These are phyloP conservation scores for Drosophila prolongata DNA, from an alignment of 2,888 invertebrate species.

Conservation along the genomic window DNA sequence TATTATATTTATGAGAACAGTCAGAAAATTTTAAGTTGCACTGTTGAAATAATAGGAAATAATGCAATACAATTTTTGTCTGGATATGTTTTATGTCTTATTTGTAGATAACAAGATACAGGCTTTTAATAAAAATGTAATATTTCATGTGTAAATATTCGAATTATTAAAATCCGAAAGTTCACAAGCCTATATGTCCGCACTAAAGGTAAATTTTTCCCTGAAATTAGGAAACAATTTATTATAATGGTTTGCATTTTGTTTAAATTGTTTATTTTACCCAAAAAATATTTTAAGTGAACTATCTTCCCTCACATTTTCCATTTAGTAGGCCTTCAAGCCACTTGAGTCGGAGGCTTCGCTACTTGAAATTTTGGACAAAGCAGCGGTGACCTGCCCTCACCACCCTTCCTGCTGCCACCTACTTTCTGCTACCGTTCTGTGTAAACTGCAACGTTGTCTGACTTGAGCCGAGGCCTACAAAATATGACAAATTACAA, in stretches of 20 bases:
- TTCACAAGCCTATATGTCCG: too few species aligned
- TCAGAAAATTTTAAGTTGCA: neutral
- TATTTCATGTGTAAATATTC: too few species aligned
- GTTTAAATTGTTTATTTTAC: too few species aligned
- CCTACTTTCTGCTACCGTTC: conserved; percentile 3
- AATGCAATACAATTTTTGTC: neutral
- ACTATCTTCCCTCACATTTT: conserved; percentile 42
- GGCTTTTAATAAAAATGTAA: too few species aligned
- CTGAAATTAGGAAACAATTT: too few species aligned
- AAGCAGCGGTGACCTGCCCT: conserved; percentile 39
- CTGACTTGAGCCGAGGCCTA: conserved; percentile 50
- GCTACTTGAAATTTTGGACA: conserved; percentile 73
- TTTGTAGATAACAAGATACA: too few species aligned
- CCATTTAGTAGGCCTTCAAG: conserved; percentile 71
- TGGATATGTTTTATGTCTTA: too few species aligned
- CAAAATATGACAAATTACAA: conserved; percentile 78
- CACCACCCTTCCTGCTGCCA: neutral
- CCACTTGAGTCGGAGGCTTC: conserved; percentile 76
- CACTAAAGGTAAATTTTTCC: too few species aligned
- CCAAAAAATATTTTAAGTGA: conserved; percentile 2
- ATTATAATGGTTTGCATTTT: neutral
- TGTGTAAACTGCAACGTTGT: conserved; percentile 8
- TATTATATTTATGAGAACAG: neutral
- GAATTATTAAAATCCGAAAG: too few species aligned
- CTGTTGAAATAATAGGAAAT: neutral